Percentiles rank a stretch among this genome's conserved stretches.
phyloP scores from a whole-genome alignment of 2,113 vertebrate species.

The Colius striatus region DNA sequence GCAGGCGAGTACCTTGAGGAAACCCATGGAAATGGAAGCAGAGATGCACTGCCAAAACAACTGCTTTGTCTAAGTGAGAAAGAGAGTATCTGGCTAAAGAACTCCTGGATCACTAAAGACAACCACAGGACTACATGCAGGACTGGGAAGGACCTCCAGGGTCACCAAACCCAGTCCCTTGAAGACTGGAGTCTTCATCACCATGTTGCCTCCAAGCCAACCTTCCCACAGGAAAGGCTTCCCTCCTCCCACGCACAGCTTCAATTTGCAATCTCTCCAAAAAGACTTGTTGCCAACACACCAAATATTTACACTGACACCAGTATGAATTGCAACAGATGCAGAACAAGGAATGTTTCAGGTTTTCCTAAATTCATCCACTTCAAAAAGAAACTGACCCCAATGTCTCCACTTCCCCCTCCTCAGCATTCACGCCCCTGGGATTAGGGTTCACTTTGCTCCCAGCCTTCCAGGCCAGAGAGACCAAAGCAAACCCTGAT shows the following conservation, averaged over 20 bases:
- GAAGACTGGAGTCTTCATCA: constrained; percentile 58
- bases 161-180: neutral
- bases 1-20: constrained; percentile 8
- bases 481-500: constrained; percentile 14
- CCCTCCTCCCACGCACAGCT: constrained; percentile 57
- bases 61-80: constrained; percentile 12
- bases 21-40: neutral
- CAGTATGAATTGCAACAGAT: constrained; percentile 31
- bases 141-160: constrained; percentile 49
- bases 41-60: neutral
- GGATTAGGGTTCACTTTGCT: constrained; percentile 6
- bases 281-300: constrained; percentile 30
- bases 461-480: neutral
- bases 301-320: constrained; percentile 31
- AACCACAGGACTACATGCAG: neutral
- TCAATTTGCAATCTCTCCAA: constrained; percentile 39
- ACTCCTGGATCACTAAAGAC: constrained; percentile 67
- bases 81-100: constrained; percentile 56
- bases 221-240: neutral
- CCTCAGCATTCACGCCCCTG: neutral
- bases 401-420: neutral
- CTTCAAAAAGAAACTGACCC: neutral
- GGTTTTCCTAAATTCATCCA: constrained; percentile 5
- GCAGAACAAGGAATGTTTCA: constrained; percentile 49
- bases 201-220: constrained; percentile 41